phyloP scores from a whole-genome alignment of 2,113 vertebrate genomes.

The Mesoclemmys tuberculata region DNA sequence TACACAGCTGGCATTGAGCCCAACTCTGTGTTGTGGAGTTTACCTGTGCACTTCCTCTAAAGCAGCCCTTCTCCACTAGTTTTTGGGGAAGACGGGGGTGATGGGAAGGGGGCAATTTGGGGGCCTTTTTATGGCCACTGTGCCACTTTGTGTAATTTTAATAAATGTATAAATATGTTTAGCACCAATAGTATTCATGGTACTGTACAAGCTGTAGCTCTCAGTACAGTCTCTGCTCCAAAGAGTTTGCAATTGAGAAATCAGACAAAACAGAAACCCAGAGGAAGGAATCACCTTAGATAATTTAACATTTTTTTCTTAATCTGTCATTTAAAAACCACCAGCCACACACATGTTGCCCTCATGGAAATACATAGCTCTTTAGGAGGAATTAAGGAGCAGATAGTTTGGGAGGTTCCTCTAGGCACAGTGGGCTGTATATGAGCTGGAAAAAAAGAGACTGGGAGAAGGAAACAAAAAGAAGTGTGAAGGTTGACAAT shows the following conservation, averaged over 20 bases:
- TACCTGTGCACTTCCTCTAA: background rate
- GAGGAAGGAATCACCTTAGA: background rate
- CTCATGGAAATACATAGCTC: background rate
- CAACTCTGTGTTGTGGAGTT: background rate
- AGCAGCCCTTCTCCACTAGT: background rate
- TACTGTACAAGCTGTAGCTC: background rate
- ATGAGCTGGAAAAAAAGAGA: background rate
- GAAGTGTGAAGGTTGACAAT: background rate
- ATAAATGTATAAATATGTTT: background rate
- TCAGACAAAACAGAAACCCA: background rate
- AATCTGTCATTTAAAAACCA: background rate
- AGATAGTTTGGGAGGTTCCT: background rate
- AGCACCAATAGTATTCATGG: background rate
- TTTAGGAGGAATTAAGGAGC: background rate
- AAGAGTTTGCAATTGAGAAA: background rate
- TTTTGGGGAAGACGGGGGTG: background rate
- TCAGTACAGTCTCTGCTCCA: background rate
- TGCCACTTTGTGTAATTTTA: background rate
- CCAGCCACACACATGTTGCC: background rate
- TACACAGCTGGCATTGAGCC: background rate
- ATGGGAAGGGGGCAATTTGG: background rate
- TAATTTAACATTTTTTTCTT: constrained; percentile 9
- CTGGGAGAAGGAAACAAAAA: background rate
- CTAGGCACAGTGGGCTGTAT: background rate
- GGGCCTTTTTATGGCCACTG: background rate